Evolutionary conservation across 2,888 invertebrate species (phyloP), one percentile per base, ranked within the genome.

Genomic region (Acleris laterana): DNA sequence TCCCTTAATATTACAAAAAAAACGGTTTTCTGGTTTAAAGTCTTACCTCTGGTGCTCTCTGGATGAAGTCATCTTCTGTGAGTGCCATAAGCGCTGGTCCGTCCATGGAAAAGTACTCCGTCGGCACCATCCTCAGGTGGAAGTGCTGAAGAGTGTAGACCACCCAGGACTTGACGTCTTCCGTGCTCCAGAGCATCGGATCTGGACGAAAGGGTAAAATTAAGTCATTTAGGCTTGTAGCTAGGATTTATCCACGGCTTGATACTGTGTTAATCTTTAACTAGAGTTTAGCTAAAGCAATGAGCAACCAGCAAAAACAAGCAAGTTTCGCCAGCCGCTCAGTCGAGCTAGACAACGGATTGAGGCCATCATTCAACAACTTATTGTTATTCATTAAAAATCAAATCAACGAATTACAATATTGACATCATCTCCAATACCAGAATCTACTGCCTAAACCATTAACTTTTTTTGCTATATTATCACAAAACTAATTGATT

Each of bases 141-240:
- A 96, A 96, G 84, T 98, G 97, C 78, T 96, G 94, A 69, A 96
- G 94, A 75, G 97, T 98, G 95, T 97, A 98, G 84, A 96, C 95
- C 68, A 98, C 94, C 98, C 98, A 99, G 22, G 97, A 95, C 72
- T 96, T 96, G 56, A 98, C 98, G 83, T 98, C 96, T 68, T 95
- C 94, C 17, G 95, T 93, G 75, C 95, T 96, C 98, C 98, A 99
- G 77, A 95, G 95, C 82, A 95, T 94, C 71, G 98, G 98, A 94
- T 98, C 98, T 98, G 90, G 57, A 74, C 56, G 61, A 44, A 53
- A 11, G n/a, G 42, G 28, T 51, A 50, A 46, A 46, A 42, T 13
- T 52, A 20, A 42, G 5, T n/a, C n/a, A 32, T 32, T 32, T 9
- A 32, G 32, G 9, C 32, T 32, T 32, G 32, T 32, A 32, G 9